Evolutionary conservation across 2,888 invertebrate genomes (phyloP).

Genomic region (Thecocarcelia acutangulata): DNA sequence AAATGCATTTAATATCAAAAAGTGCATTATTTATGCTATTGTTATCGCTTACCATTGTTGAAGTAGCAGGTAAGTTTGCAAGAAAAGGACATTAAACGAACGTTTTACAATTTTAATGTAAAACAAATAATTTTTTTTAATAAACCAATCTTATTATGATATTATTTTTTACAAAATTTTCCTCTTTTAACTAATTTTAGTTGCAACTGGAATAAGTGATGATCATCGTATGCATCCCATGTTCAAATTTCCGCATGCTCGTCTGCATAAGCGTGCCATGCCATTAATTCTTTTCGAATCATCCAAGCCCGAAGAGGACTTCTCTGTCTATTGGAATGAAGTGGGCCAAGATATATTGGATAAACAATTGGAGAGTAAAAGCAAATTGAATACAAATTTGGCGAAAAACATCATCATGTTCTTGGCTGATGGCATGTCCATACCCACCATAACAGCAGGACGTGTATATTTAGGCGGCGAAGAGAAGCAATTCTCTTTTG

Average conservation of each 20-base stretch:
- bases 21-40: slow-evolving; percentile 10
- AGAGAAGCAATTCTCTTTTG: slow-evolving; percentile 87
- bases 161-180: background rate
- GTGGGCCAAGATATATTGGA: slow-evolving; percentile 82
- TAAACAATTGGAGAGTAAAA: slow-evolving; percentile 78
- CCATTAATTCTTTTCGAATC: slow-evolving; percentile 77
- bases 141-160: slow-evolving; percentile 2
- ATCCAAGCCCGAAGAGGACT: slow-evolving; percentile 75
- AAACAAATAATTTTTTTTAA: background rate
- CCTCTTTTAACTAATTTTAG: slow-evolving; percentile 19
- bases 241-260: slow-evolving; percentile 67
- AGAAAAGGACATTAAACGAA: too few species aligned
- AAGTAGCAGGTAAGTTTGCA: slow-evolving; percentile 48
- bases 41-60: background rate
- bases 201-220: slow-evolving; percentile 8
- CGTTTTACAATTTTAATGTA: background rate
- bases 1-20: slow-evolving; percentile 41
- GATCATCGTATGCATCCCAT: slow-evolving; percentile 79
- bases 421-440: slow-evolving; percentile 93
- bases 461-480: slow-evolving; percentile 91
- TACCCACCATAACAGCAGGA: slow-evolving; percentile 90
- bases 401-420: slow-evolving; percentile 87
- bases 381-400: slow-evolving; percentile 77
- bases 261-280: slow-evolving; percentile 79
- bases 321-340: slow-evolving; percentile 81